Evolutionary conservation across 2,797 vertebrate species (phyloP).

Genomic region (Otus scops): DNA sequence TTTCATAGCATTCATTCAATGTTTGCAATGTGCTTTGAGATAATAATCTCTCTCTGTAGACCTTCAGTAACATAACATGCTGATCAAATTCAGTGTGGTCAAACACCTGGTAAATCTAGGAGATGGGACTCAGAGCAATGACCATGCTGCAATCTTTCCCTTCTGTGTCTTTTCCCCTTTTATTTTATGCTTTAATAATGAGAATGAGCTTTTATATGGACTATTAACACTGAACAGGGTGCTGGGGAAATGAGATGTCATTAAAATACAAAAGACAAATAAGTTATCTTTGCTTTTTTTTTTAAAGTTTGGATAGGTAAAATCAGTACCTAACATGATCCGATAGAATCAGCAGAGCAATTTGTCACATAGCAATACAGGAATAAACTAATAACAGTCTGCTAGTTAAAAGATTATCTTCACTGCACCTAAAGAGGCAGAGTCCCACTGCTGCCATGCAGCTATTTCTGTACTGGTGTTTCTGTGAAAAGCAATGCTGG

Average conservation of each 20-base stretch:
- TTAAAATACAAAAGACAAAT: neutral
- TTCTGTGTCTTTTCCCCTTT: neutral
- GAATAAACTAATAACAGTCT: neutral
- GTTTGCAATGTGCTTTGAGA: neutral
- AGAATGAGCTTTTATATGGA: neutral
- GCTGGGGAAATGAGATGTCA: neutral
- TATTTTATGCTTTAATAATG: slow-evolving; percentile 16
- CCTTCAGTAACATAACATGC: neutral
- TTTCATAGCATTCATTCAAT: neutral
- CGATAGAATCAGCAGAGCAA: neutral
- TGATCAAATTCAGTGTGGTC: neutral
- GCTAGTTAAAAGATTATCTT: neutral
- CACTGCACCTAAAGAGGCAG: neutral
- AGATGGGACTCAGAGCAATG: neutral
- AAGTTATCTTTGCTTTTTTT: neutral
- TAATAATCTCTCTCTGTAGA: neutral
- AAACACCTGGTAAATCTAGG: neutral
- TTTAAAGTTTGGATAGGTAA: neutral
- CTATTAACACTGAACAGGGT: neutral
- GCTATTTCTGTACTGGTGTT: neutral
- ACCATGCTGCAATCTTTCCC: neutral
- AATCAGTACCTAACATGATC: neutral
- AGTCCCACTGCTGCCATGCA: neutral
- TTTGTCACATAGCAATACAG: fast-evolving
- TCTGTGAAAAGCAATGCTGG: neutral